Percentiles rank a stretch among this genome's conserved stretches.
These are phyloP conservation scores for Octopus bimaculoides DNA, from an alignment of 1,140 invertebrate genomes.

Conservation along the genomic window DNA sequence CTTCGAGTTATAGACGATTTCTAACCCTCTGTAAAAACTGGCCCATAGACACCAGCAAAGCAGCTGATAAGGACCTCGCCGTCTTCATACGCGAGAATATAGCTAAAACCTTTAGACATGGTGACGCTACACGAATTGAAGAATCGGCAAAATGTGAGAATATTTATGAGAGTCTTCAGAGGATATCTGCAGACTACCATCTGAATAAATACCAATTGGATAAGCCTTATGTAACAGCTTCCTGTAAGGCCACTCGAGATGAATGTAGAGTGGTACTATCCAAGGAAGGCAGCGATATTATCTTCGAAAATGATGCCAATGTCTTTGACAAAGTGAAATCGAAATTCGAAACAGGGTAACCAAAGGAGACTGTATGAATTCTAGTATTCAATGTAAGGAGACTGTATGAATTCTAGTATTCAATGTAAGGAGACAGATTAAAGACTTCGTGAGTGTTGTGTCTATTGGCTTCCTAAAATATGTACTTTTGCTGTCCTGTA, in stretches of 20 bases:
- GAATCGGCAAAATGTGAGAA: background rate
- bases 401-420: too few species aligned
- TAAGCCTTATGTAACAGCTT: background rate
- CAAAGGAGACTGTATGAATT: background rate
- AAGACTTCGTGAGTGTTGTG: too few species aligned
- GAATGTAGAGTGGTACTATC: background rate
- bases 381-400: too few species aligned
- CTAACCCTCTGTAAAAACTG: constrained; percentile 1
- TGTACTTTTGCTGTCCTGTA: too few species aligned
- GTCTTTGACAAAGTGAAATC: background rate
- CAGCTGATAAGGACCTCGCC: background rate
- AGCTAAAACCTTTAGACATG: background rate
- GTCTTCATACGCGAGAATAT: constrained; percentile 5
- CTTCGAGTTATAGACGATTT: background rate
- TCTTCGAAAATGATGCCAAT: background rate
- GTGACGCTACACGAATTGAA: background rate
- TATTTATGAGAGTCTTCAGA: background rate
- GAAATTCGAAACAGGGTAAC: background rate
- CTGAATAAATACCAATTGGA: background rate
- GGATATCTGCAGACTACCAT: background rate
- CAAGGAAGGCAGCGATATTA: background rate
- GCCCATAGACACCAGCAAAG: background rate
- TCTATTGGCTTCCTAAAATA: too few species aligned
- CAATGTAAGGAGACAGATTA: too few species aligned
- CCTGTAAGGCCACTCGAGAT: background rate